Percentiles rank a stretch among this genome's conserved stretches.
These are phyloP conservation scores for Drosophila longiperda DNA, from an alignment of 2,888 invertebrate genomes.

Conservation along the genomic window DNA sequence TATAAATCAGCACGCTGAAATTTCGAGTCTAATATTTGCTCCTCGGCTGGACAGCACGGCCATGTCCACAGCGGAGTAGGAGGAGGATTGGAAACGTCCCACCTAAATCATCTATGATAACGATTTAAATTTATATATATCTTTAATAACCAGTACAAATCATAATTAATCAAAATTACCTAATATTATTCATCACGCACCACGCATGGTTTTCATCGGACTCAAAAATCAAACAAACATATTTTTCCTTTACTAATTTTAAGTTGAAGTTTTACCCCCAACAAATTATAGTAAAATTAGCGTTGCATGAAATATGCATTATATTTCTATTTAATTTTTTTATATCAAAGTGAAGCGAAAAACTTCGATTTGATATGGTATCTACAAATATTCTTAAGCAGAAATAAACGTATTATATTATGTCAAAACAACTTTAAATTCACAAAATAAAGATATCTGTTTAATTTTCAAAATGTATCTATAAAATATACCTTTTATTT, in stretches of 20 bases:
- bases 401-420: neutral
- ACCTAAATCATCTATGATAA: conserved; percentile 24
- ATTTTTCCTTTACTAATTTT: neutral
- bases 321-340: neutral
- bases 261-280: neutral
- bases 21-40: conserved; percentile 24
- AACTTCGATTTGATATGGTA: neutral
- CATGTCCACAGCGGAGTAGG: neutral
- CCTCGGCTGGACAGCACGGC: conserved; percentile 46
- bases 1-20: neutral
- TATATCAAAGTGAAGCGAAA: neutral
- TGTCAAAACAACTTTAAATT: neutral
- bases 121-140: conserved; percentile 4
- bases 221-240: neutral
- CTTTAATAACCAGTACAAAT: conserved; percentile 51
- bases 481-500: neutral
- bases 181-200: neutral
- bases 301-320: neutral
- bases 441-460: neutral
- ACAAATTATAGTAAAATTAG: neutral
- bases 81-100: conserved; percentile 13
- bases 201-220: neutral
- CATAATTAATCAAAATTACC: conserved; percentile 3
- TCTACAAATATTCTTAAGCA: neutral
- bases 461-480: neutral